Conservation (phyloP, 2,113 vertebrate genomes). For the Macaca mulatta region DNA sequence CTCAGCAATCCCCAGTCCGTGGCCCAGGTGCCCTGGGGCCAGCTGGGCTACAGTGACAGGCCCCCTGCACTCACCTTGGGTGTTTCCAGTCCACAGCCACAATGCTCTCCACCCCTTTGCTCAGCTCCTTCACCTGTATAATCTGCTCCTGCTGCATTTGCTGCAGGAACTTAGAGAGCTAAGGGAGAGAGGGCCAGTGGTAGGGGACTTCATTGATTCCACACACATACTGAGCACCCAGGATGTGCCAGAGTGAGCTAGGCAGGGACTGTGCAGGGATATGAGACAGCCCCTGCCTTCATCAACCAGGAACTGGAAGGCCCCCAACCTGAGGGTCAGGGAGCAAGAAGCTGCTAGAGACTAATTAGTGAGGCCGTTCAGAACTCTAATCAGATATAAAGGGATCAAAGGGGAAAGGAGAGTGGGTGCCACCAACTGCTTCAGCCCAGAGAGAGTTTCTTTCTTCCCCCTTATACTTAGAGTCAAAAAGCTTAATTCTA, state of each 20-base stretch:
- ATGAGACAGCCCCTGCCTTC: neutral
- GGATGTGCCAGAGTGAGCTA: neutral
- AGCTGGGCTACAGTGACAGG: neutral
- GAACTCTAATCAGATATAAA: neutral
- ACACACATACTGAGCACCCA: neutral
- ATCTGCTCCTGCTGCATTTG: conserved; percentile 91
- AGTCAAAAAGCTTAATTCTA: neutral
- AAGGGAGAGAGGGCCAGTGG: conserved; percentile 62
- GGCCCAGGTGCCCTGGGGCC: conserved; percentile 9
- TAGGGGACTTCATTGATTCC: neutral
- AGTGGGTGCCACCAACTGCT: neutral
- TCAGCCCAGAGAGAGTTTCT: neutral
- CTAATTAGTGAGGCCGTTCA: neutral
- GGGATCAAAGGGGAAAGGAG: neutral
- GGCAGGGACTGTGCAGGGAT: neutral
- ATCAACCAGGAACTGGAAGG: neutral
- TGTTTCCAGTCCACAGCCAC: conserved; percentile 96
- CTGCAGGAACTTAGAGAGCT: conserved; percentile 97
- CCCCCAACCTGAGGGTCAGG: neutral
- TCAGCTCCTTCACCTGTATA: conserved; percentile 94
- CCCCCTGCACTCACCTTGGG: conserved; percentile 85
- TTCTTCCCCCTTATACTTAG: neutral
- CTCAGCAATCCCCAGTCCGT: neutral
- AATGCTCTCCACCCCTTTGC: conserved; percentile 96
- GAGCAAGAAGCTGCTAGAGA: neutral